Evolutionary conservation across 2,888 invertebrate species (phyloP), one percentile per base, ranked within the genome.

Genomic region (Leucophenga montana): DNA sequence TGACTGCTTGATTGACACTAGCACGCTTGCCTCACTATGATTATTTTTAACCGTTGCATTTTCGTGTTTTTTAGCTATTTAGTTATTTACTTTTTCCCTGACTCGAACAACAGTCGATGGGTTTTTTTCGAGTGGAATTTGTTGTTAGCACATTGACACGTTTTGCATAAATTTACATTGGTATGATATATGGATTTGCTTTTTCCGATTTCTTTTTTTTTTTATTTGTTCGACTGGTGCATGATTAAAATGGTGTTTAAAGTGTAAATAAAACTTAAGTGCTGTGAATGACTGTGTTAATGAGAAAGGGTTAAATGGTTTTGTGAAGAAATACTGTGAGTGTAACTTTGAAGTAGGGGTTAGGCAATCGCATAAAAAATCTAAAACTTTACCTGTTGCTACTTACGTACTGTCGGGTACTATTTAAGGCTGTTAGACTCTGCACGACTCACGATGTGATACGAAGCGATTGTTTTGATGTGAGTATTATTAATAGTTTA

Each of bases 131-230:
- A 22, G 14, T 22, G 56, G 22, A 22, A 22, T 73, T 78, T 81
- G 75, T 77, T 80, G 81, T 85, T 83, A 78, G 83, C 85, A 84
- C 84, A 85, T 84, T 82, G 84, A 82, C 85, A 85, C 81, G 85
- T 83, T 85, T 84, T 82, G 84, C 84, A 84, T 85, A 85, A 83
- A 84, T 85, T 85, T 84, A 76, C 80, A 84, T 84, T 78, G 65
- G 72, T 82, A 78, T 78, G 39, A 8, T 39, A 11, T 39, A 39
- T 39, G 39, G 39, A 11, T 39, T 39, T 39, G 39, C 8, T 39
- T 39, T 8, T 27, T 27, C 4, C 27, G 27, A 27, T 27, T 27
- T 27, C 2, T 3, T 27, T 27, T 11, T 39, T 39, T 5, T 3
- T 39, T 39, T 39, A 39, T 5, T 39, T 39, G 3, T 39, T 11